Evolutionary conservation across 2,113 vertebrate genomes (phyloP).

Genomic region (Apus apus): DNA sequence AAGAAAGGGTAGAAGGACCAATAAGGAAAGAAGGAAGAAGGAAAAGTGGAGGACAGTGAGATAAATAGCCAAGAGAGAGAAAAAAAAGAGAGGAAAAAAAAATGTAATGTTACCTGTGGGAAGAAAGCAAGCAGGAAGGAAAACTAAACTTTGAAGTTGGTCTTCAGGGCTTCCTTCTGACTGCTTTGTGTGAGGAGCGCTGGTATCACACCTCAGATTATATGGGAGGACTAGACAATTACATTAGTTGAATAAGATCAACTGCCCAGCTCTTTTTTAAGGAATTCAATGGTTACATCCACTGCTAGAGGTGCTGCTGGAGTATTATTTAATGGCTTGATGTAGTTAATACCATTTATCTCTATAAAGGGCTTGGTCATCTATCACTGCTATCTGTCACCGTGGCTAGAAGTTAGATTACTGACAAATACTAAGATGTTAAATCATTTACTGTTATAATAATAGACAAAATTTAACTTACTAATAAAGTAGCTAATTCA

Average conservation of each 20-base stretch:
- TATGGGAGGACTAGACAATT: not conserved
- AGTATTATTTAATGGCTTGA: conserved; percentile 3
- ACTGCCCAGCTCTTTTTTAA: not conserved
- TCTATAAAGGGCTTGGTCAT: not conserved
- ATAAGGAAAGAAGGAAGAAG: not conserved
- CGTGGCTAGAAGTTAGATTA: not conserved
- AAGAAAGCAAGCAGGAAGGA: not conserved
- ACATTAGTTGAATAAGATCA: not conserved
- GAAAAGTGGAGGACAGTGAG: accelerated
- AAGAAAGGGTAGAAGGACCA: not conserved
- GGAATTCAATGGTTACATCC: not conserved
- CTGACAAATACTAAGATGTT: not conserved
- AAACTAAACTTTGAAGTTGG: not conserved
- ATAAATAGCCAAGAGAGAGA: not conserved
- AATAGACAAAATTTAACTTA: not conserved
- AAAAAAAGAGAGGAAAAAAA: not conserved
- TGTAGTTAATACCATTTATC: conserved; percentile 12
- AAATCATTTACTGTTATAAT: not conserved
- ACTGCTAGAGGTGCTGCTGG: not conserved
- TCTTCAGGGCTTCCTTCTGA: not conserved
- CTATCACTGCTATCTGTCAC: not conserved
- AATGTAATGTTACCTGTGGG: not conserved
- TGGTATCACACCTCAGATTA: not conserved
- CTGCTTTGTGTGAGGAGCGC: not conserved
- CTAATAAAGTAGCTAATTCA: not conserved